Conservation (phyloP, 2,888 invertebrate genomes). For the Drepanosiphum platanoidis region DNA sequence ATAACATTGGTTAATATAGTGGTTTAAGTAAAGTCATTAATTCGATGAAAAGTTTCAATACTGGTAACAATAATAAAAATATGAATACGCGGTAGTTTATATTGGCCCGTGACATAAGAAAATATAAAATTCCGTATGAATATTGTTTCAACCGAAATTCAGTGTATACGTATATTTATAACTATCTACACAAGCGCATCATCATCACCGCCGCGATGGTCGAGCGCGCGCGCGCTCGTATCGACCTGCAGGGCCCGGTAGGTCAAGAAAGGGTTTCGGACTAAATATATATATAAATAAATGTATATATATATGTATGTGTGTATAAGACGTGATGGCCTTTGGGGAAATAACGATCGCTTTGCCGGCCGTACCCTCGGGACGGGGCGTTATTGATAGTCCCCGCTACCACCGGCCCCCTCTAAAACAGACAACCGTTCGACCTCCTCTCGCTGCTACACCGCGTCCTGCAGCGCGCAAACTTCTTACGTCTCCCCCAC, state of each 20-base stretch:
- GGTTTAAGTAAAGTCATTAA: too few relatives aligned
- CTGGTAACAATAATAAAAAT: too few relatives aligned
- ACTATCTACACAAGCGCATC: too few relatives aligned
- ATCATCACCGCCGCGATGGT: too few relatives aligned
- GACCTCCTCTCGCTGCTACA: not conserved
- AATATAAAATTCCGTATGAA: too few relatives aligned
- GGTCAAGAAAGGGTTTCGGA: constrained; percentile 50
- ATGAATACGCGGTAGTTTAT: too few relatives aligned
- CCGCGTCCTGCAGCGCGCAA: not conserved
- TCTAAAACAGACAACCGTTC: constrained; percentile 36
- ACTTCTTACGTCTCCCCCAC: not conserved
- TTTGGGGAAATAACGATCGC: constrained; percentile 60
- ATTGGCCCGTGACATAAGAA: too few relatives aligned
- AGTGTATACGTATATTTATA: too few relatives aligned
- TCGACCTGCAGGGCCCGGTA: constrained; percentile 25
- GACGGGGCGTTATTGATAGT: constrained; percentile 59
- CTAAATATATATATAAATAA: not conserved
- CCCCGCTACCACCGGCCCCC: constrained; percentile 1
- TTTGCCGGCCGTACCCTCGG: constrained; percentile 48
- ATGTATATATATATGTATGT: not conserved
- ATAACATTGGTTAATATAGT: too few relatives aligned
- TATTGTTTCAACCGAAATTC: too few relatives aligned
- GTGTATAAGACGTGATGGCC: constrained; percentile 35
- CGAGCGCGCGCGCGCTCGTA: too few relatives aligned
- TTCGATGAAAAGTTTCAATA: too few relatives aligned